Evolutionary conservation across 2,797 vertebrate genomes (phyloP).

Genomic region (Xyrichtys novacula): DNA sequence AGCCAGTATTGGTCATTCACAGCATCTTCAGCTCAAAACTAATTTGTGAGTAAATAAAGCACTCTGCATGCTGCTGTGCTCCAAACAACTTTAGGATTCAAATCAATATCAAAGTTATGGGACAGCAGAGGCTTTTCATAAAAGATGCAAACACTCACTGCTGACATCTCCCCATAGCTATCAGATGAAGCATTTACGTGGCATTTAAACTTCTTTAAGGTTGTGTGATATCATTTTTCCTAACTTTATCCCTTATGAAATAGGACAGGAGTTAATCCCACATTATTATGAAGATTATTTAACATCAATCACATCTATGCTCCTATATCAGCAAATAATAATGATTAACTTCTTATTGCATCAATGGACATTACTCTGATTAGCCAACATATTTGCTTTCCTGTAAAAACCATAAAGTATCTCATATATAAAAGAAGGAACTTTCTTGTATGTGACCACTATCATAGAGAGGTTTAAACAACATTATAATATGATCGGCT

Average conservation of each 20-base stretch:
- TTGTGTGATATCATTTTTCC: not conserved
- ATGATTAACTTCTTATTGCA: not conserved
- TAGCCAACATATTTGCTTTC: not conserved
- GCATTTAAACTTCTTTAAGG: conserved; percentile 13
- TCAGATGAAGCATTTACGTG: conserved; percentile 17
- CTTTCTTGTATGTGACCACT: not conserved
- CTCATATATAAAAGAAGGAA: not conserved
- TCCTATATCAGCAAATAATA: not conserved
- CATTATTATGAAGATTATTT: not conserved
- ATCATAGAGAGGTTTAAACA: not conserved
- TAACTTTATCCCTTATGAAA: conserved; percentile 3
- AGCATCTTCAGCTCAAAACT: conserved; percentile 57
- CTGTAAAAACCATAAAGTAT: not conserved
- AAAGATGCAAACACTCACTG: conserved; percentile 5
- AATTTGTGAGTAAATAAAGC: conserved; percentile 61
- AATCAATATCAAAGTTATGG: conserved; percentile 14
- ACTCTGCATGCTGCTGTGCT: conserved; percentile 7
- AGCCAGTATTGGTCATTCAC: conserved; percentile 43
- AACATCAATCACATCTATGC: not conserved
- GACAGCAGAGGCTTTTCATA: conserved; percentile 31
- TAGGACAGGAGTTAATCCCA: not conserved
- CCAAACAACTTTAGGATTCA: conserved; percentile 40
- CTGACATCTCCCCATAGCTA: conserved; percentile 19
- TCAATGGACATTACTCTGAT: not conserved
- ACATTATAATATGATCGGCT: not conserved